Evolutionary conservation across 37 sponge, comb jelly and placozoan species (phyloP).

Genomic region (Mnemiopsis leidyi): DNA sequence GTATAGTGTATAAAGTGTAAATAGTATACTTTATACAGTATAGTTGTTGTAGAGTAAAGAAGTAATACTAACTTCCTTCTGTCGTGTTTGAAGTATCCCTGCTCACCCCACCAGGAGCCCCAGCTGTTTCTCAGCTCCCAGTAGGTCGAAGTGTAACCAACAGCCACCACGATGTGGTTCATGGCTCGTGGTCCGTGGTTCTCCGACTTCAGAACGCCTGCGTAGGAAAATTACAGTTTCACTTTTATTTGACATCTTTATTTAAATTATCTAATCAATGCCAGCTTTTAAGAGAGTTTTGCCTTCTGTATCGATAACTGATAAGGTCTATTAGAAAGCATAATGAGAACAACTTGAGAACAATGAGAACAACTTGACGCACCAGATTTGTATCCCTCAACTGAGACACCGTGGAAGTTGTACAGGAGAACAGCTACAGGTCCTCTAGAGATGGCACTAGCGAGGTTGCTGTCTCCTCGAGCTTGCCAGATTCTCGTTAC

Average conservation of each 20-base stretch:
- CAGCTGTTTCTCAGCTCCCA: constrained; percentile 50
- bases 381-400: not conserved
- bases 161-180: constrained; percentile 40
- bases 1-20: too few relatives aligned
- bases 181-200: constrained; percentile 3
- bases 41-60: too few relatives aligned
- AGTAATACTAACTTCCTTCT: not conserved
- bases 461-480: constrained; percentile 15
- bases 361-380: too few relatives aligned
- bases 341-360: too few relatives aligned
- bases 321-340: too few relatives aligned
- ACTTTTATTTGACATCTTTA: too few relatives aligned
- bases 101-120: not conserved
- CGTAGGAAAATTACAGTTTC: too few relatives aligned
- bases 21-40: too few relatives aligned
- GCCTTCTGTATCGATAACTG: too few relatives aligned
- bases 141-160: constrained; percentile 4
- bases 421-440: constrained; percentile 7
- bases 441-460: constrained; percentile 22
- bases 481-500: not conserved
- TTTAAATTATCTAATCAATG: too few relatives aligned
- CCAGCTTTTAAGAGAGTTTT: too few relatives aligned
- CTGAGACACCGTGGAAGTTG: constrained; percentile 34
- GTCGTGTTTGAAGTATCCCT: not conserved
- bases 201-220: not conserved